Evolutionary conservation across 2,797 vertebrate species (phyloP), one percentile per base, ranked within the genome.

Genomic region (Dendrocincla fuliginosa): DNA sequence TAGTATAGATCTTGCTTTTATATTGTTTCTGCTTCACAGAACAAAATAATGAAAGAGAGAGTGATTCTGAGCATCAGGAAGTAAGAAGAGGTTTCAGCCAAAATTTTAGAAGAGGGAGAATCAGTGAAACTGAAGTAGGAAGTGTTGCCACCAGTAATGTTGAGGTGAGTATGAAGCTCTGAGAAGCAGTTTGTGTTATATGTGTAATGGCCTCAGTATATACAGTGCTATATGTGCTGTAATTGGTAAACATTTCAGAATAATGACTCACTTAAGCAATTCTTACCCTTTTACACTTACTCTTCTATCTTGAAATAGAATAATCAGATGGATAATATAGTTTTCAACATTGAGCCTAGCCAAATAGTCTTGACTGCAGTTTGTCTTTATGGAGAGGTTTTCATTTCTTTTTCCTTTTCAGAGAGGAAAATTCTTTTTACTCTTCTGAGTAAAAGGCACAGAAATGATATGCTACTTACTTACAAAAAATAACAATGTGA

Each of bases 181-280:
- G 20, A 12, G 35, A 77, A 50, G 74, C 35, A 53, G 42, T 37
- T 75, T 44, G 11, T 70, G 20, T 88, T 94, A 16, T 61, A 16
- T 80, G 30, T 57, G 23, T 44, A 63, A 81, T 50, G 30, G 50
- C 35, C 32, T 80, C 57, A 46, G 27, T 57, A 70, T 64, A 63
- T 83, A 9, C 30, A 42, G 6, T 30, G 65, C 68, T 85, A 79
- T 64, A 35, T 74, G 39, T 81, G 57, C 57, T 56, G 13, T 78
- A 84, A 56, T 33, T 90, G 56, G 61, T 71, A 86, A 93, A 70
- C 91, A 84, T 71, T 80, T 78, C 83, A 88, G 47, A 90, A 55
- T 86, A 91, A 77, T 50, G 49, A n/a, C 50, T 89, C 59, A 41
- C 35, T 79, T 77, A 46, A 91, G 55, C 15, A 61, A 42, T 65